Evolutionary conservation across 2,888 invertebrate species (phyloP).

Genomic region (Cataglyphis cursor): DNA sequence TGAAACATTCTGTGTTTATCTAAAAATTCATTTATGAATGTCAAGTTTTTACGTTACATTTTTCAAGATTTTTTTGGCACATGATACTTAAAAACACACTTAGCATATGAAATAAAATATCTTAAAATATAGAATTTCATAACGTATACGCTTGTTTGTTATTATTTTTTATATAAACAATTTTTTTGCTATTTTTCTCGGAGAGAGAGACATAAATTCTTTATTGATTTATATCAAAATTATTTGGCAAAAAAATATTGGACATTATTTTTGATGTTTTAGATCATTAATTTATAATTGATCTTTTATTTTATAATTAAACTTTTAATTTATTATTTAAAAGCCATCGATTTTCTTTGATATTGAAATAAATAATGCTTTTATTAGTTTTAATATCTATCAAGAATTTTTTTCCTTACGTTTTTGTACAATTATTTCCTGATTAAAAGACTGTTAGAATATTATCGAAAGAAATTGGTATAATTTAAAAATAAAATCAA

Average conservation of each 20-base stretch:
- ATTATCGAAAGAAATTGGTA: neutral
- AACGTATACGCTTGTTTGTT: neutral
- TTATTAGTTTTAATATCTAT: neutral
- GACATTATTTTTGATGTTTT: neutral
- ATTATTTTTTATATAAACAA: neutral
- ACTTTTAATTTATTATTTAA: neutral
- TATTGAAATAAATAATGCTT: neutral
- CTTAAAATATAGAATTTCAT: neutral
- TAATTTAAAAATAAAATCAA: neutral
- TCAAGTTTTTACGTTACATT: slow-evolving; percentile 17
- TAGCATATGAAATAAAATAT: neutral
- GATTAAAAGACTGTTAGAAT: no score
- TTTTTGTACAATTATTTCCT: neutral
- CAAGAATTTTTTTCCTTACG: no score
- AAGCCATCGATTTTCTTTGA: neutral
- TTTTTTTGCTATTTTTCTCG: neutral
- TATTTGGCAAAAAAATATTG: neutral
- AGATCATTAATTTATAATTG: neutral
- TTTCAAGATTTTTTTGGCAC: neutral
- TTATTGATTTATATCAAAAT: neutral
- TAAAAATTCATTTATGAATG: slow-evolving; percentile 17
- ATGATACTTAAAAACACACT: neutral
- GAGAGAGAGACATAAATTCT: neutral
- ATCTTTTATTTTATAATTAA: no score
- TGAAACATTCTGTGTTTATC: neutral